Evolutionary conservation across 2,113 vertebrate species (phyloP).

Genomic region (Prolemur simus): DNA sequence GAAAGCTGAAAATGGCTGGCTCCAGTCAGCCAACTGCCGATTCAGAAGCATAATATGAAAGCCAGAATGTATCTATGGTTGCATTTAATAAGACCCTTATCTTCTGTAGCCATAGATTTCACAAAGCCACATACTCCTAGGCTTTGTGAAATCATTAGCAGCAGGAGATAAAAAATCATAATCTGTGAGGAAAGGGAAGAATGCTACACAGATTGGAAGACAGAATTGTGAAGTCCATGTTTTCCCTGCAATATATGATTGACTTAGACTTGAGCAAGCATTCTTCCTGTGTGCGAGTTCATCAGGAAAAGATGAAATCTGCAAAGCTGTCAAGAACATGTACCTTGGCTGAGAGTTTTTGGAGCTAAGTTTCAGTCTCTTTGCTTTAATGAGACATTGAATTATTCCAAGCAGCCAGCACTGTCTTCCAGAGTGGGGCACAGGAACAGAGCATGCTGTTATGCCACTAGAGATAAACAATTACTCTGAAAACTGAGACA

Average conservation of each 20-base stretch:
- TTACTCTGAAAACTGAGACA: slow-evolving; percentile 75
- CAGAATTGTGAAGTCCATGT: neutral
- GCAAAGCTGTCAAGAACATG: neutral
- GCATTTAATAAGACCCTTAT: neutral
- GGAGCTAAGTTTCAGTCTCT: slow-evolving; percentile 66
- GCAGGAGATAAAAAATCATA: neutral
- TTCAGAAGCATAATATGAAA: neutral
- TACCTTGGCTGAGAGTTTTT: slow-evolving; percentile 61
- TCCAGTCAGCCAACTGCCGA: neutral
- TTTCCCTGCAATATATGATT: slow-evolving; percentile 21
- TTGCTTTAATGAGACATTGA: slow-evolving; percentile 76
- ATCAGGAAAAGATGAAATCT: slow-evolving; percentile 22
- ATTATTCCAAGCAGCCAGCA: slow-evolving; percentile 71
- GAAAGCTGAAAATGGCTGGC: neutral
- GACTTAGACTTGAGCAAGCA: neutral
- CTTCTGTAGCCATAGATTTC: neutral
- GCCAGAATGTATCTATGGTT: neutral
- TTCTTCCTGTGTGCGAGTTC: neutral
- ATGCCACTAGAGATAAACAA: slow-evolving; percentile 76
- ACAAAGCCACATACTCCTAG: neutral
- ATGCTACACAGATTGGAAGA: neutral
- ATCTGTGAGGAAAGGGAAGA: neutral
- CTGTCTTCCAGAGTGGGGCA: slow-evolving; percentile 53
- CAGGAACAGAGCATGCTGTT: slow-evolving; percentile 19
- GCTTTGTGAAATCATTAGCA: neutral